Conservation (phyloP, 2,797 vertebrate genomes). For the Muraenolepis orangiensis region DNA sequence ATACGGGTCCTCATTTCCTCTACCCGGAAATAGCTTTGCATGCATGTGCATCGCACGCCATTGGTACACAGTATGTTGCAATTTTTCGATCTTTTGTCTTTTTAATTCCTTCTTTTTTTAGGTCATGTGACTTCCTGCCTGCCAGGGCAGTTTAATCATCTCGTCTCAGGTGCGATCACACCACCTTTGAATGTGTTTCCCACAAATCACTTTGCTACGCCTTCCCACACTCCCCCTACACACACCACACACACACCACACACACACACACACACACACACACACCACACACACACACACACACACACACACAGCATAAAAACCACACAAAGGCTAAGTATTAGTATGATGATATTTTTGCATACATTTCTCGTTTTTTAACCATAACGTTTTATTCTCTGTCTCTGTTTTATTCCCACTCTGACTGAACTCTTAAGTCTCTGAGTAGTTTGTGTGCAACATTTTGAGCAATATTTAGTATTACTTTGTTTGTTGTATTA, state of each 20-base stretch:
- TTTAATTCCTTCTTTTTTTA: not conserved
- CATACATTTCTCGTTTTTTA: too few relatives aligned
- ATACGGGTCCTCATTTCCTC: not conserved
- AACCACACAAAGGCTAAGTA: too few relatives aligned
- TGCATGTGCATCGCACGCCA: not conserved
- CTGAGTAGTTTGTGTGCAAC: too few relatives aligned
- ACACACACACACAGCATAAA: too few relatives aligned
- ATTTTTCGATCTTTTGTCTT: not conserved
- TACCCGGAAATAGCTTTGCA: not conserved
- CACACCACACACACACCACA: too few relatives aligned
- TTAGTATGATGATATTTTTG: too few relatives aligned
- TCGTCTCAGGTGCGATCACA: not conserved
- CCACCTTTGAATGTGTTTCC: not conserved
- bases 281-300: too few relatives aligned
- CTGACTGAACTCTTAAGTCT: not conserved
- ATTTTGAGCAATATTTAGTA: not conserved
- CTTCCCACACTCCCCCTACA: too few relatives aligned
- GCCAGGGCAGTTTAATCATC: not conserved
- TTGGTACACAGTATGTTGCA: not conserved
- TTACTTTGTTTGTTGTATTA: not conserved
- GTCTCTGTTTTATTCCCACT: too few relatives aligned
- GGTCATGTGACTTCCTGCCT: not conserved
- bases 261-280: too few relatives aligned
- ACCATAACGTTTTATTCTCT: too few relatives aligned
- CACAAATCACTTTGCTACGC: too few relatives aligned